A percentile compares a stretch with the other conserved stretches of the same genome.
Evolutionary conservation across 2,113 vertebrate genomes (phyloP).

Genomic region (Festucalex cinctus): DNA sequence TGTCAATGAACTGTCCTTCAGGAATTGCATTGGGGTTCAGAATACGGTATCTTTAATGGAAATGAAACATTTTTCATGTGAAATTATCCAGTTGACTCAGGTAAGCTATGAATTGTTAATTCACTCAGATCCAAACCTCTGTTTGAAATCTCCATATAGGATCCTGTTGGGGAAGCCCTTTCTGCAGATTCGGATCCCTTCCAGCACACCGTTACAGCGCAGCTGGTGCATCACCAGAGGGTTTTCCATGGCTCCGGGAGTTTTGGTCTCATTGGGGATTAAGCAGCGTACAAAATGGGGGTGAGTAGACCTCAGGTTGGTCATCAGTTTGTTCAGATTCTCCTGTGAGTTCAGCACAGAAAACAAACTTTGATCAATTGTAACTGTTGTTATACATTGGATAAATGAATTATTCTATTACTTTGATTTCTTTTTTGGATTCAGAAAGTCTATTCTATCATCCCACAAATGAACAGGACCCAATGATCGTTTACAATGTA

Average conservation of each 20-base stretch:
- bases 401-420: too few relatives aligned
- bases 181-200: constrained; percentile 88
- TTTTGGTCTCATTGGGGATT: constrained; percentile 84
- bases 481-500: too few relatives aligned
- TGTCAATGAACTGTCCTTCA: constrained; percentile 86
- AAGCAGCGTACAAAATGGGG: constrained; percentile 88
- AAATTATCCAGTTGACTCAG: not conserved
- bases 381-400: too few relatives aligned
- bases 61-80: not conserved
- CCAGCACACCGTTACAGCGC: constrained; percentile 91
- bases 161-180: constrained; percentile 82
- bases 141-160: constrained; percentile 80
- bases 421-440: too few relatives aligned
- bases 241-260: constrained; percentile 82
- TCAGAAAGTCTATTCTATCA: too few relatives aligned
- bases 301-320: constrained; percentile 82
- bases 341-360: constrained; percentile 65
- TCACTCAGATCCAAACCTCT: constrained; percentile 60
- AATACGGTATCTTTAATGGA: constrained; percentile 62
- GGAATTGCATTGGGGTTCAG: constrained; percentile 46
- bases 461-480: too few relatives aligned
- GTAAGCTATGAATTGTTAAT: not conserved
- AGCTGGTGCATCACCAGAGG: constrained; percentile 87
- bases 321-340: constrained; percentile 88
- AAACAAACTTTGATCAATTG: too few relatives aligned